Percentiles rank a stretch among this genome's conserved stretches.
Evolutionary conservation across 1,140 invertebrate genomes (phyloP).

Genomic region (Trinorchestia longiramus): DNA sequence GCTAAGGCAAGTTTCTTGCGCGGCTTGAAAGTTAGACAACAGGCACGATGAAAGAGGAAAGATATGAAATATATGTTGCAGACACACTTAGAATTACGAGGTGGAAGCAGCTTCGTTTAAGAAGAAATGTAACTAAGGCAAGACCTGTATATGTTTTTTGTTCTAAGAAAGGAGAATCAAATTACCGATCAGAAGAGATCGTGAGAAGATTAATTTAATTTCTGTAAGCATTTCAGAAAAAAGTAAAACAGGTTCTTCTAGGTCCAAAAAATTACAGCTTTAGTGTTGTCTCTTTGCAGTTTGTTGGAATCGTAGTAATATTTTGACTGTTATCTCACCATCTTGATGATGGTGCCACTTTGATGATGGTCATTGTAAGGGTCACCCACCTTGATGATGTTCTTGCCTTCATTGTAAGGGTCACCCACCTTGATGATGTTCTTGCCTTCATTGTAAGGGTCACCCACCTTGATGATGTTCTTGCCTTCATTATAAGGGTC

Average conservation of each 20-base stretch:
- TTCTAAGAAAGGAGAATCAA: not conserved
- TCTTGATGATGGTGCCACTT: too few species aligned
- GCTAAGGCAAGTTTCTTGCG: not conserved
- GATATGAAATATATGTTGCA: not conserved
- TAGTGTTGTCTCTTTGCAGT: too few species aligned
- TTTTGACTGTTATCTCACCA: too few species aligned
- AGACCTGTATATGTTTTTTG: not conserved
- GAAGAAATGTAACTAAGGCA: not conserved
- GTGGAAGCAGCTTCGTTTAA: not conserved
- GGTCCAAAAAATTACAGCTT: not conserved
- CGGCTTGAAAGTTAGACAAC: not conserved
- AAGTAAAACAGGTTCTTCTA: not conserved
- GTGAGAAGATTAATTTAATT: not conserved
- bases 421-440: not conserved
- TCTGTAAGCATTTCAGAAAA: not conserved
- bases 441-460: not conserved
- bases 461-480: constrained; percentile 57
- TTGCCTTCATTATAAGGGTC: constrained; percentile 58
- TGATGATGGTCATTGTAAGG: too few species aligned
- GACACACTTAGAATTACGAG: not conserved
- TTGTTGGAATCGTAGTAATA: too few species aligned
- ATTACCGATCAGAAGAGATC: not conserved
- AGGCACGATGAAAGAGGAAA: not conserved
- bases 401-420: not conserved
- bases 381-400: not conserved